Conservation (phyloP, 2,888 invertebrate genomes). For the Anticlea derivata region DNA sequence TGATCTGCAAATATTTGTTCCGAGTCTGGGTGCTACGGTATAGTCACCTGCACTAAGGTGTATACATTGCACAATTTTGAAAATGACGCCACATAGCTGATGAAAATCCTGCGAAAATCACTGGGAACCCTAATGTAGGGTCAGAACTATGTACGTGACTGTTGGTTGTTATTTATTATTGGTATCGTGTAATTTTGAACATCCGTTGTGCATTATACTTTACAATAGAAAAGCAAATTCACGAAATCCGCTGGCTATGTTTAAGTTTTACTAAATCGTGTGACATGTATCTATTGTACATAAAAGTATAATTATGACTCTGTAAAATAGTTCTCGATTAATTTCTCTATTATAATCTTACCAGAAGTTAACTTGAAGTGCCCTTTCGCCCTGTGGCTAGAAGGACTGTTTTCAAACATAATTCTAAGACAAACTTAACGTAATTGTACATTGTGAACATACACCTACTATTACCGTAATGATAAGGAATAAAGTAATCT, state of each 20-base stretch:
- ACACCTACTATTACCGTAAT: slow-evolving; percentile 69
- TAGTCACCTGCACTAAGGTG: no score
- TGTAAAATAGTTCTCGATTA: slow-evolving; percentile 47
- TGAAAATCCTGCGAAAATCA: no score
- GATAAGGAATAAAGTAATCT: slow-evolving; percentile 60
- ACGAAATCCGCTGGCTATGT: not conserved
- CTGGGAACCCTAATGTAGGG: no score
- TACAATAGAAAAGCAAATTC: no score
- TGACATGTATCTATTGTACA: slow-evolving; percentile 40
- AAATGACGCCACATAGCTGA: no score
- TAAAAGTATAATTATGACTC: slow-evolving; percentile 28
- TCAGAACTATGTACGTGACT: no score
- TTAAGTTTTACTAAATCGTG: slow-evolving; percentile 25
- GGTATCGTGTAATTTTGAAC: not conserved
- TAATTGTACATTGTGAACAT: slow-evolving; percentile 83
- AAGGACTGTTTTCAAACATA: slow-evolving; percentile 77
- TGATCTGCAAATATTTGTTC: no score
- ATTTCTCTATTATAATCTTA: slow-evolving; percentile 46
- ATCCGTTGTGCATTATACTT: not conserved
- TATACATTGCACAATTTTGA: no score
- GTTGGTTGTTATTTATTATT: no score
- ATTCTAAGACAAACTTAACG: slow-evolving; percentile 68
- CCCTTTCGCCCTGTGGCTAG: slow-evolving; percentile 77
- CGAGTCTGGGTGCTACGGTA: no score
- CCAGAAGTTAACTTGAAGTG: slow-evolving; percentile 73